These are phyloP conservation scores for Orthosia gothica DNA, from an alignment of 2,888 invertebrate species.

Conservation along the genomic window DNA sequence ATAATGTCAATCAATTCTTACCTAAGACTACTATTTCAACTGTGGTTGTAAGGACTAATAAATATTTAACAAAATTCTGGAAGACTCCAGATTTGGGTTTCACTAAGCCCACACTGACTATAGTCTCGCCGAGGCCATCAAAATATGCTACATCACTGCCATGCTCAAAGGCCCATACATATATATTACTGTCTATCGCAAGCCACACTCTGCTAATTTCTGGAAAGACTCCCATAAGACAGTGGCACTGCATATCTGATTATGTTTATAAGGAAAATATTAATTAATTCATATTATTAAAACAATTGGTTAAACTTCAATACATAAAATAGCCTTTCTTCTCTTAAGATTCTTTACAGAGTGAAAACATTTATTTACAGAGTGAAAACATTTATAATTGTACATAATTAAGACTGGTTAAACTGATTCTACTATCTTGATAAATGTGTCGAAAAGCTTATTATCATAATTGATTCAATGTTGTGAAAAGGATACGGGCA, in stretches of 20 bases:
- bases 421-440: not conserved
- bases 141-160: constrained; percentile 99
- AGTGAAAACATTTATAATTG: not conserved
- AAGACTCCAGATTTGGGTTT: constrained; percentile 97
- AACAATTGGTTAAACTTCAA: not conserved
- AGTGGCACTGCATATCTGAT: constrained; percentile 98
- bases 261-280: constrained; percentile 69
- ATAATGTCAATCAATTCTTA: constrained; percentile 81
- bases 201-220: constrained; percentile 99
- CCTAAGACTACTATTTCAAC: constrained; percentile 98
- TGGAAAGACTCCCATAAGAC: constrained; percentile 99
- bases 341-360: too few species aligned
- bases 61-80: constrained; percentile 97
- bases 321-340: too few species aligned
- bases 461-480: not conserved
- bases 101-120: constrained; percentile 97
- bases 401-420: not conserved
- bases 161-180: constrained; percentile 99
- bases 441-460: not conserved
- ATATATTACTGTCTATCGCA: constrained; percentile 99
- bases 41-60: constrained; percentile 98
- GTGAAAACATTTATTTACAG: too few species aligned
- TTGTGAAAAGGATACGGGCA: constrained; percentile 95
- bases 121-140: constrained; percentile 98
- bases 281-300: constrained; percentile 5